Evolutionary conservation across 2,797 vertebrate species (phyloP).

Genomic region (Coranthus polyacanthus): DNA sequence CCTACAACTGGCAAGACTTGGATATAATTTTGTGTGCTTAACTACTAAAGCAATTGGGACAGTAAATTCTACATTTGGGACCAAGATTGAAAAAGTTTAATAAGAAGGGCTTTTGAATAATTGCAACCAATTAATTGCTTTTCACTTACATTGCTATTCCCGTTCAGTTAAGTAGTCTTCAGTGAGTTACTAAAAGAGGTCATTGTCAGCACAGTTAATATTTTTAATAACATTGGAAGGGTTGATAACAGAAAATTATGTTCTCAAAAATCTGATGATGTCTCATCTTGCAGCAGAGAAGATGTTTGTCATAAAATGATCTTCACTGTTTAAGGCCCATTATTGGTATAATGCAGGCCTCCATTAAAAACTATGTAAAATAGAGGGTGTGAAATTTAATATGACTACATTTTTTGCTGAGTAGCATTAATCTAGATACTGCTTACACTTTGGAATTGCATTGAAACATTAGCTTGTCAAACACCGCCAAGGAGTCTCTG

Average conservation of each 20-base stretch:
- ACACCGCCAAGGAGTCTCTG: conserved; percentile 40
- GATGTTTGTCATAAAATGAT: conserved; percentile 28
- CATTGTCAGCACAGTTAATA: conserved; percentile 38
- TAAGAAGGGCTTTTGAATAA: conserved; percentile 66
- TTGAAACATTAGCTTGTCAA: conserved; percentile 61
- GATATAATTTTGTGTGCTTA: conserved; percentile 55
- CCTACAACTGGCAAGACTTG: conserved; percentile 19
- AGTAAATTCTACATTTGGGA: conserved; percentile 65
- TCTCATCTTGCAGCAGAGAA: background rate
- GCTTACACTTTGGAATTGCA: conserved; percentile 42
- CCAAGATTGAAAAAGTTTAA: conserved; percentile 61
- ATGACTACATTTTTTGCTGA: conserved; percentile 44
- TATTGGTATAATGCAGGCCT: background rate
- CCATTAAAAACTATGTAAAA: conserved; percentile 29
- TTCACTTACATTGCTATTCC: conserved; percentile 54
- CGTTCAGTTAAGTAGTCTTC: conserved; percentile 45
- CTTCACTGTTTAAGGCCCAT: conserved; percentile 11
- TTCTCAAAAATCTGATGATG: background rate
- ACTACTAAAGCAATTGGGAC: conserved; percentile 47
- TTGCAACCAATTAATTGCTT: conserved; percentile 71
- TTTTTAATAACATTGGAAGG: conserved; percentile 23
- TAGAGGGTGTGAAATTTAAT: conserved; percentile 44
- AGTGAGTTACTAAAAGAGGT: conserved; percentile 54
- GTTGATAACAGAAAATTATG: conserved; percentile 29
- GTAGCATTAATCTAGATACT: conserved; percentile 40